phyloP scores from a whole-genome alignment of 2,888 invertebrate species.

The Lasioglossum vierecki region DNA sequence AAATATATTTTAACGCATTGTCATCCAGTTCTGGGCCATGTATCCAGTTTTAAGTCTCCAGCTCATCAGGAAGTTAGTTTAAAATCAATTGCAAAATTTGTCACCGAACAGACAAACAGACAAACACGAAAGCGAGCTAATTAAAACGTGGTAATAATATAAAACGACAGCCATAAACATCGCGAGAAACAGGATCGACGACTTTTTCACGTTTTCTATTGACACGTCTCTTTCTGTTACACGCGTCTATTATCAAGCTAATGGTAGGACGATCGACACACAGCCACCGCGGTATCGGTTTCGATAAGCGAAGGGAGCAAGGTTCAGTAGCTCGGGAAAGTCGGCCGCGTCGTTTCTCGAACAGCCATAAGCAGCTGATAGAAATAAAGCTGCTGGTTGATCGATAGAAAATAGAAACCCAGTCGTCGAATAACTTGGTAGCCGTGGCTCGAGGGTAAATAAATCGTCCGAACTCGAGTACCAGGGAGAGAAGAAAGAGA shows the following conservation, averaged over 20 bases:
- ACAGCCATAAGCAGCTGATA: constrained; percentile 7
- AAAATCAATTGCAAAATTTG: too few species aligned
- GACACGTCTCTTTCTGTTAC: background rate
- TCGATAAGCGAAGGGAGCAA: background rate
- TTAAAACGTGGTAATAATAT: background rate
- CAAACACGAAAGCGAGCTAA: too few species aligned
- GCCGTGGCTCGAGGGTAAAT: constrained; percentile 14
- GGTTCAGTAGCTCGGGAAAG: background rate
- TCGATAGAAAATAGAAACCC: background rate
- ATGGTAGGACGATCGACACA: background rate
- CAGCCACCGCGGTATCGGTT: background rate
- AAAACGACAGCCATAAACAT: background rate
- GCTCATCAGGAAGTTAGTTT: too few species aligned
- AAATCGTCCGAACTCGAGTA: background rate
- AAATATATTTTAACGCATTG: too few species aligned
- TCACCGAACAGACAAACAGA: too few species aligned
- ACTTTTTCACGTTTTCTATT: background rate
- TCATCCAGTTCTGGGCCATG: too few species aligned
- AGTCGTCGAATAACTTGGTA: constrained; percentile 5
- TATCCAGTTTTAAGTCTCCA: too few species aligned
- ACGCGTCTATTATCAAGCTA: background rate
- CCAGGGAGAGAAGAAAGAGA: background rate
- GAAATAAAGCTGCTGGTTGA: constrained; percentile 10
- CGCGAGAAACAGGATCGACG: background rate
- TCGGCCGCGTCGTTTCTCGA: background rate